Evolutionary conservation across 2,113 vertebrate species (phyloP).

Genomic region (Muntiacus reevesi): DNA sequence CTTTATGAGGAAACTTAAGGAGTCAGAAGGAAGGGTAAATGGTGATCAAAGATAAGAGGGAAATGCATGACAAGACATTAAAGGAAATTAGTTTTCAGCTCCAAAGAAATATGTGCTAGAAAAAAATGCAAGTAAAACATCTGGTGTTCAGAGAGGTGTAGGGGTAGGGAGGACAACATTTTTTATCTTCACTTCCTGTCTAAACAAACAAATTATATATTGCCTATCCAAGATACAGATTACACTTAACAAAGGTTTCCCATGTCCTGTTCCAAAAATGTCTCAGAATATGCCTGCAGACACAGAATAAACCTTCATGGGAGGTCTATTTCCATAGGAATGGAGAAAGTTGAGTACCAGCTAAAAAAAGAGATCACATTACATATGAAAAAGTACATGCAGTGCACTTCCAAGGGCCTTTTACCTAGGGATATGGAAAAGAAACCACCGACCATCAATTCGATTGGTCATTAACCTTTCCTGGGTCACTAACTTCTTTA

Average conservation of each 20-base stretch:
- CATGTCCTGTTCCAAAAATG: constrained; percentile 52
- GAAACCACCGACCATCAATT: not conserved
- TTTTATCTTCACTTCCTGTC: constrained; percentile 42
- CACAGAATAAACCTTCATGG: constrained; percentile 26
- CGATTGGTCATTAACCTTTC: not conserved
- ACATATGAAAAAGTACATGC: not conserved
- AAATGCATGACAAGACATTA: not conserved
- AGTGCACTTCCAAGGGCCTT: not conserved
- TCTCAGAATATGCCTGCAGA: constrained; percentile 43
- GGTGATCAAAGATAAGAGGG: not conserved
- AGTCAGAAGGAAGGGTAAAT: not conserved
- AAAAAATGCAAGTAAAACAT: constrained; percentile 20
- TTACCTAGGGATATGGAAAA: not conserved
- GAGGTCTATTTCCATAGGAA: constrained; percentile 50
- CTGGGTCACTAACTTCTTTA: constrained; percentile 8
- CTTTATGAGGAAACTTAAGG: constrained; percentile 9
- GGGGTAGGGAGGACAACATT: not conserved
- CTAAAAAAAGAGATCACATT: constrained; percentile 14
- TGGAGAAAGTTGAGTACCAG: not conserved
- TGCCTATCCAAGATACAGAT: constrained; percentile 36
- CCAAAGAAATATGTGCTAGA: not conserved
- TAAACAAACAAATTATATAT: constrained; percentile 64
- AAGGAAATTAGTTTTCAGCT: constrained; percentile 8
- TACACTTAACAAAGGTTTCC: constrained; percentile 52
- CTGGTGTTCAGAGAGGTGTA: not conserved